phyloP scores from a whole-genome alignment of 2,113 vertebrate species.

The Dromaius novaehollandiae region DNA sequence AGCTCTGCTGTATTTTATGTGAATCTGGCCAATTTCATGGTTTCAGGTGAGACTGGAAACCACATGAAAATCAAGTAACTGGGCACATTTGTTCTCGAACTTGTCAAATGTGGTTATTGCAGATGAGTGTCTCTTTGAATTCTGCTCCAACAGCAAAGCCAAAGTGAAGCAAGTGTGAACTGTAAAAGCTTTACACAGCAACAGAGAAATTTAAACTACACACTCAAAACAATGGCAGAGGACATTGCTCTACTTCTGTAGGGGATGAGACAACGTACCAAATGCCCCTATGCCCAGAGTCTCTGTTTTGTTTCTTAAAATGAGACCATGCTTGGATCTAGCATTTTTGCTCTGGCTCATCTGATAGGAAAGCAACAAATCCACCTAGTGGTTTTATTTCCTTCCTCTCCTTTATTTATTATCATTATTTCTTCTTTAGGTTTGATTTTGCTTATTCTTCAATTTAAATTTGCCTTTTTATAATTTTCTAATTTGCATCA shows the following conservation, averaged over 20 bases:
- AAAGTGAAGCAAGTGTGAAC: background rate
- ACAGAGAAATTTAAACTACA: too few species aligned
- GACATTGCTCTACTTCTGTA: background rate
- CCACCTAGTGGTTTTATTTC: background rate
- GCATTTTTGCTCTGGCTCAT: background rate
- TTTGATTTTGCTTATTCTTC: background rate
- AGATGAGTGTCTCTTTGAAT: background rate
- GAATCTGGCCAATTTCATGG: background rate
- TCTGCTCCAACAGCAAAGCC: background rate
- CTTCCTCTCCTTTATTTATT: background rate
- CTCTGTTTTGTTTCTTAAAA: background rate
- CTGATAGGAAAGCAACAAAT: background rate
- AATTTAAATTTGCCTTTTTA: background rate
- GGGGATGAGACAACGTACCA: background rate
- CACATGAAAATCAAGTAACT: background rate
- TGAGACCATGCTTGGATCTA: background rate
- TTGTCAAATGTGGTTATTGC: background rate
- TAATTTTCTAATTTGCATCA: background rate
- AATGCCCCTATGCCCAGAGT: fast-evolving
- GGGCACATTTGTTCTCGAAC: background rate
- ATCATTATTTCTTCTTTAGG: background rate
- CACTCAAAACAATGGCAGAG: background rate
- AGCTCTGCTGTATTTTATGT: background rate
- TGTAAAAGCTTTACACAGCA: background rate
- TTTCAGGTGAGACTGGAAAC: background rate